Conservation (phyloP, 2,797 vertebrate species). For the Hyperoplus immaculatus region DNA sequence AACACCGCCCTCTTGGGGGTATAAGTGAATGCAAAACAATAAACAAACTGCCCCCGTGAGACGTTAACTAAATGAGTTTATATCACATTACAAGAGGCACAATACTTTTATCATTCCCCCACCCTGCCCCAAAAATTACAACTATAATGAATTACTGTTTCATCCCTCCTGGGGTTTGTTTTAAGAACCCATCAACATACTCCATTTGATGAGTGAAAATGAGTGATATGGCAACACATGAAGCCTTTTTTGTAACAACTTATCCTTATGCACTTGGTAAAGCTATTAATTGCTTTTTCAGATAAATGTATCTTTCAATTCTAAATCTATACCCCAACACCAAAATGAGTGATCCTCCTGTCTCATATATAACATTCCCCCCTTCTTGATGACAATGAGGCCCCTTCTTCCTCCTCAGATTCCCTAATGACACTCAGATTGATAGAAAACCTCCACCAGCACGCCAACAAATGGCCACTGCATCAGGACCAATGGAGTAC, state of each 20-base stretch:
- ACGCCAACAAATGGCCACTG: constrained; percentile 82
- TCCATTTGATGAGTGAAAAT: constrained; percentile 60
- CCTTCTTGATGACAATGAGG: constrained; percentile 65
- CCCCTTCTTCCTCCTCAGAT: constrained; percentile 59
- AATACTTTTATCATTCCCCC: constrained; percentile 45
- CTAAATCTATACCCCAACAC: constrained; percentile 42
- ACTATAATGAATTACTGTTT: constrained; percentile 64
- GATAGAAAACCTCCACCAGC: constrained; percentile 77
- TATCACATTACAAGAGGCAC: constrained; percentile 66
- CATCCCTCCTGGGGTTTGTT: constrained; percentile 53
- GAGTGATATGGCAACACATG: constrained; percentile 57
- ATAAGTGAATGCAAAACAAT: constrained; percentile 54
- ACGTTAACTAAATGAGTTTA: constrained; percentile 66
- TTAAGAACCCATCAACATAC: constrained; percentile 43
- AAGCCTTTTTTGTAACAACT: constrained; percentile 42
- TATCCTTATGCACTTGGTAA: constrained; percentile 40
- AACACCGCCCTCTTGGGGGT: constrained; percentile 41
- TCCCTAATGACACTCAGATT: constrained; percentile 82
- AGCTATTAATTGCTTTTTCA: constrained; percentile 51
- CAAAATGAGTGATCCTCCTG: constrained; percentile 59
- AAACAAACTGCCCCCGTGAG: constrained; percentile 65
- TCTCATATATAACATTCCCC: constrained; percentile 49
- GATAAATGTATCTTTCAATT: constrained; percentile 59
- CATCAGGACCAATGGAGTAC: constrained; percentile 77
- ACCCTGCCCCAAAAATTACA: constrained; percentile 54